These are phyloP conservation scores for Agriopis aurantiaria DNA, from an alignment of 2,888 invertebrate genomes.

Conservation along the genomic window DNA sequence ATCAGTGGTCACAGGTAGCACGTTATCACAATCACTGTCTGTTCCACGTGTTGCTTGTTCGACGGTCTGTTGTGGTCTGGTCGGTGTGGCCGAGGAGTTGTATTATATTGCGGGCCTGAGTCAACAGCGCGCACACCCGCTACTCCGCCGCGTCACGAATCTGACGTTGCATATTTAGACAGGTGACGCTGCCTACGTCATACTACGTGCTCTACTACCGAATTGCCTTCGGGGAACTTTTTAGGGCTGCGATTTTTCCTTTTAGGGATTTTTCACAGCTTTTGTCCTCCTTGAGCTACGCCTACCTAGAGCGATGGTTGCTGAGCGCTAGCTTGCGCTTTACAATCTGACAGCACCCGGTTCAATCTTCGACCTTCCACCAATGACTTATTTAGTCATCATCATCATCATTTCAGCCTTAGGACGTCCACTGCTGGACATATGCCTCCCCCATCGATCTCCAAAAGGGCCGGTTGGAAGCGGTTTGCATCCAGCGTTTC, in stretches of 20 bases:
- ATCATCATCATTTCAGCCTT: no score
- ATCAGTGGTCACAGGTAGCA: slow-evolving; percentile 52
- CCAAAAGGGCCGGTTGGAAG: no score
- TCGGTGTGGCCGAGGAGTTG: slow-evolving; percentile 59
- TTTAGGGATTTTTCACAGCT: slow-evolving; percentile 11
- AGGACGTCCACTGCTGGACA: no score
- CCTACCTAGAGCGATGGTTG: no score
- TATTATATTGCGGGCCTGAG: slow-evolving; percentile 74
- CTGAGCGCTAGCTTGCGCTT: no score
- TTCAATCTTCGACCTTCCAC: no score
- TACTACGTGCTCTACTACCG: slow-evolving; percentile 12
- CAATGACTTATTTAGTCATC: neutral
- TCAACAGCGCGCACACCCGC: slow-evolving; percentile 56
- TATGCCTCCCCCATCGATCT: no score
- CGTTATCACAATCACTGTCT: slow-evolving; percentile 44
- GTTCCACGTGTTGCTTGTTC: slow-evolving; percentile 66
- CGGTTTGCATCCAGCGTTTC: no score
- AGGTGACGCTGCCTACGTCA: slow-evolving; percentile 59
- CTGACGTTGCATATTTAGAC: slow-evolving; percentile 29
- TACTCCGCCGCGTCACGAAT: slow-evolving; percentile 54
- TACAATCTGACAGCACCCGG: no score
- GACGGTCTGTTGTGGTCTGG: slow-evolving; percentile 71
- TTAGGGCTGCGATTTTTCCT: slow-evolving; percentile 41
- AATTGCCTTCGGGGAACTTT: slow-evolving; percentile 44
- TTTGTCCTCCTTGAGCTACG: slow-evolving; percentile 8